Percentiles rank a stretch among this genome's conserved stretches.
Evolutionary conservation across 2,797 vertebrate species (phyloP).

Genomic region (Gobionotothen gibberifrons): DNA sequence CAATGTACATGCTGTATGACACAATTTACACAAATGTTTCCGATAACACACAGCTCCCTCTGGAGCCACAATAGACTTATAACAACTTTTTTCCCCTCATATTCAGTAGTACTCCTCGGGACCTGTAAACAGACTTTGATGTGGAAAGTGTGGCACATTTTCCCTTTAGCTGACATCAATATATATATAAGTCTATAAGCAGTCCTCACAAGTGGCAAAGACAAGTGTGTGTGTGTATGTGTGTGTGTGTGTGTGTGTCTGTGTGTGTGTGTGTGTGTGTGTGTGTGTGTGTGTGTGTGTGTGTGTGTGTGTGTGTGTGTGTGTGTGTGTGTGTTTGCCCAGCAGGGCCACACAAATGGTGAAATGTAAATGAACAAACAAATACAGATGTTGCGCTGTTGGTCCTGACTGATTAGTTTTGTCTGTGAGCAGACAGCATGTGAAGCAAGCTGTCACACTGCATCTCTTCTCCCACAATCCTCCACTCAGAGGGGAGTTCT

Average conservation of each 20-base stretch:
- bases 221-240: background rate
- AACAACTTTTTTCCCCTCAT: background rate
- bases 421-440: slow-evolving; percentile 12
- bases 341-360: too few species aligned
- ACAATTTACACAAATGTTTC: too few species aligned
- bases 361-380: slow-evolving; percentile 7
- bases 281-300: too few species aligned
- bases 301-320: too few species aligned
- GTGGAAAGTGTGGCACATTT: background rate
- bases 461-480: slow-evolving; percentile 13
- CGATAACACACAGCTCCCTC: too few species aligned
- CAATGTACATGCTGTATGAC: too few species aligned
- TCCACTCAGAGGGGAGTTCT: background rate
- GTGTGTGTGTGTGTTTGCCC: background rate
- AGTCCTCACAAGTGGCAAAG: background rate
- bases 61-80: background rate
- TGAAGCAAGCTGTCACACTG: slow-evolving; percentile 4
- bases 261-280: too few species aligned
- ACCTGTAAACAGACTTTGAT: background rate
- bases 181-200: background rate
- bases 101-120: background rate
- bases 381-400: slow-evolving; percentile 14
- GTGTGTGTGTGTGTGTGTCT: too few species aligned
- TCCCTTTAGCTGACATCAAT: background rate
- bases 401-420: slow-evolving; percentile 3